A percentile compares a stretch with the other conserved stretches of the same genome.
phyloP scores from a whole-genome alignment of 2,888 invertebrate species.

The Atherix ibis region DNA sequence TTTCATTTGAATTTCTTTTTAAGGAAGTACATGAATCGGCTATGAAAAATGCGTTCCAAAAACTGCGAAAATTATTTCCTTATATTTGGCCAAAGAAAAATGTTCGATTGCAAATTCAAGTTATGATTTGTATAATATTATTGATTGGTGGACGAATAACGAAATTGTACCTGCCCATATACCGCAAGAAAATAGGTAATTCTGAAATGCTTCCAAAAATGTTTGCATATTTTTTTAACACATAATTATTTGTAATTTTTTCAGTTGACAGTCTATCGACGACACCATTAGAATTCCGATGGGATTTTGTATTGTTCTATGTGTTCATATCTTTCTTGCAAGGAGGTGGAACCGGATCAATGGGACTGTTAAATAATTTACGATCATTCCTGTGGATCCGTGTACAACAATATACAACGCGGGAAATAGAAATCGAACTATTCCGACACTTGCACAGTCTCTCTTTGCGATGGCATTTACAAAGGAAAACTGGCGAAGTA shows the following conservation, averaged over 20 bases:
- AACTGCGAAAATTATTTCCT: constrained; percentile 64
- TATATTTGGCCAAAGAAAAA: constrained; percentile 90
- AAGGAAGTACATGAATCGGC: constrained; percentile 49
- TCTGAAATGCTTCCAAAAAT: constrained; percentile 7
- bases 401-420: constrained; percentile 89
- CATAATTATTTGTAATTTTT: constrained; percentile 16
- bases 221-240: background rate
- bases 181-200: constrained; percentile 80
- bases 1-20: too few relatives aligned
- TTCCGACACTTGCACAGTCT: constrained; percentile 79
- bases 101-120: constrained; percentile 57
- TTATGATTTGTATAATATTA: constrained; percentile 63
- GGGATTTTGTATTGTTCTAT: constrained; percentile 80
- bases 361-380: constrained; percentile 85
- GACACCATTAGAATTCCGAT: constrained; percentile 49
- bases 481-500: constrained; percentile 93
- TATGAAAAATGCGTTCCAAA: constrained; percentile 63
- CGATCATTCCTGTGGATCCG: constrained; percentile 88
- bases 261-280: constrained; percentile 66
- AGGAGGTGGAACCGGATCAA: constrained; percentile 84
- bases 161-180: constrained; percentile 86
- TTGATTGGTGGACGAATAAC: constrained; percentile 66
- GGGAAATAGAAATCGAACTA: constrained; percentile 76
- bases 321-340: constrained; percentile 83
- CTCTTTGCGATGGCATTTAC: constrained; percentile 87